phyloP scores from a whole-genome alignment of 2,797 vertebrate genomes.

The Acridotheres tristis region DNA sequence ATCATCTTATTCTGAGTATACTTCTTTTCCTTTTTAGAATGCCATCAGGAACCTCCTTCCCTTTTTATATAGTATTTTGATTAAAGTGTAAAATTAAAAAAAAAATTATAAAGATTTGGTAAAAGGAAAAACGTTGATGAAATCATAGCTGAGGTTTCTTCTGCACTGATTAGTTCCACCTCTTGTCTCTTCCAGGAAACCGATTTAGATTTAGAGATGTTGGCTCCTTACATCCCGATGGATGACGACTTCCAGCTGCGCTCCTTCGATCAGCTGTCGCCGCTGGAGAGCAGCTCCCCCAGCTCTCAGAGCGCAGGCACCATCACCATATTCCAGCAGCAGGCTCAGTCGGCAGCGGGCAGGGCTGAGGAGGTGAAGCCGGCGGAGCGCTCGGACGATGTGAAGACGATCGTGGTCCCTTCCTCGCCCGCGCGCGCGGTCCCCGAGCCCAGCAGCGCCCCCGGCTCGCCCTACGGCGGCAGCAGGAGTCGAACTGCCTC shows the following conservation, averaged over 20 bases:
- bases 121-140: background rate
- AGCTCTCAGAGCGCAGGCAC: conserved; percentile 60
- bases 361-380: conserved; percentile 63
- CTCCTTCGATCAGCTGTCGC: conserved; percentile 83
- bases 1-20: background rate
- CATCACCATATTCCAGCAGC: conserved; percentile 70
- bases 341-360: conserved; percentile 22
- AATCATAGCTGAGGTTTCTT: background rate
- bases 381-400: conserved; percentile 63
- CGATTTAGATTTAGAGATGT: conserved; percentile 94
- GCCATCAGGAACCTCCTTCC: background rate
- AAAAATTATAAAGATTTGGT: background rate
- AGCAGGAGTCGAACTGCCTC: conserved; percentile 79
- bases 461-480: conserved; percentile 74
- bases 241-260: conserved; percentile 97
- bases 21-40: background rate
- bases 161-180: background rate
- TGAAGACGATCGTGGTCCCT: conserved; percentile 56
- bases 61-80: background rate
- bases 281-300: conserved; percentile 78
- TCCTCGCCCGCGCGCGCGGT: conserved; percentile 71
- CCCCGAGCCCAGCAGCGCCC: conserved; percentile 70
- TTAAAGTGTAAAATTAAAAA: background rate
- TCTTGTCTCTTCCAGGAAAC: conserved; percentile 77
- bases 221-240: conserved; percentile 98